Percentiles rank a stretch among this genome's conserved stretches.
These are phyloP conservation scores for Rhadina sibilatrix DNA, from an alignment of 2,113 vertebrate genomes.

Conservation along the genomic window DNA sequence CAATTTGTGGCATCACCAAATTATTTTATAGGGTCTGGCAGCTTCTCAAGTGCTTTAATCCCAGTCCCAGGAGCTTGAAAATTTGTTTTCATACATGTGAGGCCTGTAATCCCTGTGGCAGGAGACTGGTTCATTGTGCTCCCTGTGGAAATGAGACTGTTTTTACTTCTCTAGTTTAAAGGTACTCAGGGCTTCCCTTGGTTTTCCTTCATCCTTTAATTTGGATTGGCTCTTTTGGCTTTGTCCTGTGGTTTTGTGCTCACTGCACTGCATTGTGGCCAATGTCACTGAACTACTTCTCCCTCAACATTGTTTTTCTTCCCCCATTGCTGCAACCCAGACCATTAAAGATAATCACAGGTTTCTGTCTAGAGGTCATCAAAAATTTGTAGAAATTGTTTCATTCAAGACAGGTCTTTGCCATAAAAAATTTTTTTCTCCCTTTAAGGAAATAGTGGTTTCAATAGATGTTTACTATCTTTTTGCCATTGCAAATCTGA, in stretches of 20 bases:
- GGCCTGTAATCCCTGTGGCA: neutral
- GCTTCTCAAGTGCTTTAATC: neutral
- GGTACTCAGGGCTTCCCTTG: neutral
- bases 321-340: neutral
- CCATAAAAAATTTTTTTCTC: neutral
- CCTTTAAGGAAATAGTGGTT: neutral
- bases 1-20: neutral
- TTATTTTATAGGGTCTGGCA: neutral
- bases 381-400: neutral
- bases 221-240: neutral
- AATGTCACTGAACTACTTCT: neutral
- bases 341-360: neutral
- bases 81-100: neutral
- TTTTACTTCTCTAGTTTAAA: neutral
- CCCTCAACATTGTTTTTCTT: neutral
- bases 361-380: neutral
- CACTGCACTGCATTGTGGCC: neutral
- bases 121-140: neutral
- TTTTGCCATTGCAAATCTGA: neutral
- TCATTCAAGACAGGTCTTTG: neutral
- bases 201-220: neutral
- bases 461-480: slow-evolving; percentile 46
- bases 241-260: neutral
- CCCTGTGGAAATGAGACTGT: neutral
- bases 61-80: neutral